Evolutionary conservation across 2,113 vertebrate genomes (phyloP).

Genomic region (Mungos mungo): DNA sequence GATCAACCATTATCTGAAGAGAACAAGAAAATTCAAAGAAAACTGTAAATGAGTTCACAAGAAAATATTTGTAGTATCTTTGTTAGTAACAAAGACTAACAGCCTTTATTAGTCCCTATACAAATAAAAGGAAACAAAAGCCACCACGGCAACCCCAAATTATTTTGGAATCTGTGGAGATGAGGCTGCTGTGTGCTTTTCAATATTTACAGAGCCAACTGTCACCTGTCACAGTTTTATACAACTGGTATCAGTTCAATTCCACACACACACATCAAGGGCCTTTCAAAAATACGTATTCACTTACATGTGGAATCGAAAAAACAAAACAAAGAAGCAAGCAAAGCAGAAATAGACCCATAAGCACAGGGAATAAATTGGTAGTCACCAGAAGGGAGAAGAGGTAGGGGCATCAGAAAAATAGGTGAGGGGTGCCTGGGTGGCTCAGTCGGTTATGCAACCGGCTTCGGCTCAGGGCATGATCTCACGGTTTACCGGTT

Average conservation of each 20-base stretch:
- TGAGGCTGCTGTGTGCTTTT: not conserved
- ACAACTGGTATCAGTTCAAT: not conserved
- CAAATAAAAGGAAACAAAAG: not conserved
- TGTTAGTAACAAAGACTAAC: too few relatives aligned
- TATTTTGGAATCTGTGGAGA: not conserved
- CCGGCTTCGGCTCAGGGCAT: too few relatives aligned
- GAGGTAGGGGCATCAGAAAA: not conserved
- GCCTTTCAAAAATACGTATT: not conserved
- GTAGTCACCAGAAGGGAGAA: not conserved
- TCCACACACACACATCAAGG: not conserved
- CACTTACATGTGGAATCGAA: not conserved
- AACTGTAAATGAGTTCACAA: not conserved
- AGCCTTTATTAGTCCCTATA: not conserved
- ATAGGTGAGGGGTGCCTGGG: not conserved
- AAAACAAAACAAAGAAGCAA: not conserved
- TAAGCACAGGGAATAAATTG: not conserved
- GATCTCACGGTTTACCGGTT: too few relatives aligned
- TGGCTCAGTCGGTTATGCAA: too few relatives aligned
- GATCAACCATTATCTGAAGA: not conserved
- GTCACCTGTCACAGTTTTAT: not conserved
- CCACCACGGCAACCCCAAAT: not conserved
- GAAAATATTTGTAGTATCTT: not conserved
- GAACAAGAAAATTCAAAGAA: not conserved
- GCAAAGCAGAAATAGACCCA: not conserved
- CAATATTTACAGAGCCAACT: conserved; percentile 5